Base-by-base conservation (phyloP, 1,140 invertebrate species). In the Drosophila miranda region DNA sequence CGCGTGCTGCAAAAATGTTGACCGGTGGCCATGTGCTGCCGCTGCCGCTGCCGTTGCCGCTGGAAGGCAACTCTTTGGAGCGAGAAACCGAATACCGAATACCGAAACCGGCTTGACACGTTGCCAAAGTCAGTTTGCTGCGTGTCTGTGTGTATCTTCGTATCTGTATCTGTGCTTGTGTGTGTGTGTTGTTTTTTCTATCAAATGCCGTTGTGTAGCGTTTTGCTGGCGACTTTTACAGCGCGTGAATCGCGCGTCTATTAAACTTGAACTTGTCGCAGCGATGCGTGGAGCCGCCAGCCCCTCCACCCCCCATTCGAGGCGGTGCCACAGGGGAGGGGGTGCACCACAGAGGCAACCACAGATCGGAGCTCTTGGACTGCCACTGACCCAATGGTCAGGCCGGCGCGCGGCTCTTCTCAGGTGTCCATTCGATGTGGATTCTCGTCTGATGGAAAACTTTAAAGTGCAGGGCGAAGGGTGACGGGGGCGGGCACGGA, bases 191-290 rank as follows among this genome's bases (percentile, higher is more conserved):
- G 16, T 21, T 44, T 43, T 63, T 43, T 69, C 45, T 57, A 46
- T 54, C 76, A 78, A 78, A 78, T 74, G 75, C 76, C 75, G 58
- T 73, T 74, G 43, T 43, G 4, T 38, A 51, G 60, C 70, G 67
- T 63, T 72, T 74, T 60, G 70, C 43, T 30, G 50, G 64, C 73
- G 42, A 73, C 50, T 64, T 75, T 80, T 63, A 62, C 58, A 71
- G 59, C 62, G 57, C 50, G 44, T 30, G 56, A 70, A 59, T 59
- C 59, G 70, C 51, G 66, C 67, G 52, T 73, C 61, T 59, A 67
- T 82, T 82, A 82, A 82, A 82, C 78, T 82, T 82, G 78, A 82
- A 82, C 78, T 82, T 82, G 79, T 77, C 59, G 62, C 34, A 58
- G 52, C 69, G 79, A 75, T 81, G 78, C 78, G 78, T 82, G 54